A percentile compares a stretch with the other conserved stretches of the same genome.
phyloP scores from a whole-genome alignment of 2,888 invertebrate genomes.

The Chironomus riparius region DNA sequence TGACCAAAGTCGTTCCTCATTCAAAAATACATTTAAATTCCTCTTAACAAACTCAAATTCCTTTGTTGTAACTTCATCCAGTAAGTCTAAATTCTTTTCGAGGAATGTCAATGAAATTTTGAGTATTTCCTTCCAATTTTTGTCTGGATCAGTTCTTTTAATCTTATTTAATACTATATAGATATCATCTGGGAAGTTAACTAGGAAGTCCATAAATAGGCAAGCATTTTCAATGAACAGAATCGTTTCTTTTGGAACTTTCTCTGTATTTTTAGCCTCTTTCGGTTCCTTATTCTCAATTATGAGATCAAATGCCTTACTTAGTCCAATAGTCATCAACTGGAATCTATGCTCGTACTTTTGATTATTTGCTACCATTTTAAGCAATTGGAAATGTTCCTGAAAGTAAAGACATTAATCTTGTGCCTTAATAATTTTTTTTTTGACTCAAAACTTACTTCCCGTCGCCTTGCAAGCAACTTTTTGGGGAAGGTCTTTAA shows the following conservation, averaged over 20 bases:
- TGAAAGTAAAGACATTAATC: neutral
- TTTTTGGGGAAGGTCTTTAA: neutral
- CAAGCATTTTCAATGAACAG: constrained; percentile 28
- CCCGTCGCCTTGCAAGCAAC: constrained; percentile 27
- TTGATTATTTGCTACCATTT: constrained; percentile 22
- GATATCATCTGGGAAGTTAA: constrained; percentile 27
- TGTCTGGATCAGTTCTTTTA: neutral
- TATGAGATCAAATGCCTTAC: constrained; percentile 24
- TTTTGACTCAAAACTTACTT: neutral
- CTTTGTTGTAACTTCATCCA: constrained; percentile 27
- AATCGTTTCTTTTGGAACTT: constrained; percentile 21
- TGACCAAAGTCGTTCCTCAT: neutral
- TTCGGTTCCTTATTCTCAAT: neutral
- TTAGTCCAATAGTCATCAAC: constrained; percentile 22
- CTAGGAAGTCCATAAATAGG: constrained; percentile 28
- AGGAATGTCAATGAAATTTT: constrained; percentile 25
- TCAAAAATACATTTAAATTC: neutral
- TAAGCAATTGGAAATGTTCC: constrained; percentile 25
- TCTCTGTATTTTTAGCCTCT: neutral
- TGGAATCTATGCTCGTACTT: constrained; percentile 27
- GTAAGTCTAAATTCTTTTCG: constrained; percentile 1
- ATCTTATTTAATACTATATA: constrained; percentile 21
- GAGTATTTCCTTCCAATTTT: constrained; percentile 18
- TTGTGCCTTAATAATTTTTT: neutral
- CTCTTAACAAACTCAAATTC: neutral